Conservation (phyloP, 2,113 vertebrate genomes). For the Nothobranchius kuhntae region DNA sequence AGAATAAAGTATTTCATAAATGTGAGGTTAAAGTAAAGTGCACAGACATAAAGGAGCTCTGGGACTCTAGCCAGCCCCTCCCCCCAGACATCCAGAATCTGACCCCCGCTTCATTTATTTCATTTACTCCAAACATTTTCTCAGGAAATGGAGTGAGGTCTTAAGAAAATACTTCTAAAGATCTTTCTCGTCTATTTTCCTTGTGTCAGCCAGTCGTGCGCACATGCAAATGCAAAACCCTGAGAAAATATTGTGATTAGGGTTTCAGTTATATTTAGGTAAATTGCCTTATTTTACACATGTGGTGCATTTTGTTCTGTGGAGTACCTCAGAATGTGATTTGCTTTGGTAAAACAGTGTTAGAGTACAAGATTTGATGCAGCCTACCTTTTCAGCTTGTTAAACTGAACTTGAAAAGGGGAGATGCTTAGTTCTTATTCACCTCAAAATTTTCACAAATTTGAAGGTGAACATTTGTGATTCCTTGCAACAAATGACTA, state of each 20-base stretch:
- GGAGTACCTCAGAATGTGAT: constrained; percentile 67
- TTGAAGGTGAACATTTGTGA: constrained; percentile 23
- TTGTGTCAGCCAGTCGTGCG: constrained; percentile 68
- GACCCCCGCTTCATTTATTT: constrained; percentile 26
- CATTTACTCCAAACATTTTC: constrained; percentile 56
- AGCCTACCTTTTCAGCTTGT: constrained; percentile 12
- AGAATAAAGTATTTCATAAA: too few species aligned
- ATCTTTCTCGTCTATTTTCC: constrained; percentile 75
- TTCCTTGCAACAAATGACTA: constrained; percentile 27
- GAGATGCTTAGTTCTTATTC: too few species aligned
- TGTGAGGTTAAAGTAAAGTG: neutral
- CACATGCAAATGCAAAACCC: constrained; percentile 53
- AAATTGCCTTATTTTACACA: constrained; percentile 56
- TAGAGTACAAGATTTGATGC: constrained; percentile 48
- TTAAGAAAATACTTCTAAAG: constrained; percentile 71
- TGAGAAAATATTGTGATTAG: constrained; percentile 78
- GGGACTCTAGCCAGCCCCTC: neutral
- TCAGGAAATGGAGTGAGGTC: constrained; percentile 61
- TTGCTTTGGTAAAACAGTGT: constrained; percentile 68
- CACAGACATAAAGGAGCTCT: too few species aligned
- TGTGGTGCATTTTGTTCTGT: constrained; percentile 70
- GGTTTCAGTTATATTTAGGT: constrained; percentile 78
- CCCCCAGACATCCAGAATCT: neutral
- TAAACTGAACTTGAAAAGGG: constrained; percentile 3
- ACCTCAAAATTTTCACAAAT: constrained; percentile 20